Conservation (phyloP, 2,888 invertebrate species). For the Gnatocerus cornutus region DNA sequence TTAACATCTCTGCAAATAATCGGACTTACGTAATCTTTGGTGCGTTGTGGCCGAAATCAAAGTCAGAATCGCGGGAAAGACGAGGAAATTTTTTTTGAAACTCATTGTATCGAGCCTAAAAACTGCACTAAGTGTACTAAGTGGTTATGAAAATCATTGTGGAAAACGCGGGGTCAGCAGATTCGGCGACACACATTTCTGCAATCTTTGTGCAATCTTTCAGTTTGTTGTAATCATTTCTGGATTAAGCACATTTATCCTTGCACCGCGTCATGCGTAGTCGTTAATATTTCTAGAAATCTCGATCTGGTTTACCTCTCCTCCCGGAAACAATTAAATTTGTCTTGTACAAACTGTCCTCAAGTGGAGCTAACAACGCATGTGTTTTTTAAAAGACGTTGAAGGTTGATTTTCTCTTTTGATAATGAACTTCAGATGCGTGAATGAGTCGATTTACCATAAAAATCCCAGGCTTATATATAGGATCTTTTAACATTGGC, state of each 20-base stretch:
- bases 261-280: too few species aligned
- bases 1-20: neutral
- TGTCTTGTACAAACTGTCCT: too few species aligned
- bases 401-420: constrained; percentile 12
- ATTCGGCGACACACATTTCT: constrained; percentile 4
- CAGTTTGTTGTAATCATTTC: too few species aligned
- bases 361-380: too few species aligned
- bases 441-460: constrained; percentile 1
- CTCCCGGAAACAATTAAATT: too few species aligned
- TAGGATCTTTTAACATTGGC: constrained; percentile 23
- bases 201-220: too few species aligned
- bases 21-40: constrained; percentile 40
- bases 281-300: too few species aligned
- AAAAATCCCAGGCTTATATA: constrained; percentile 26
- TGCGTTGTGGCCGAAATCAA: neutral
- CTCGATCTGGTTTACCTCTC: too few species aligned
- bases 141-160: neutral
- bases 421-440: constrained; percentile 8
- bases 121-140: neutral
- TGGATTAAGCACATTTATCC: too few species aligned
- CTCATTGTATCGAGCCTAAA: neutral
- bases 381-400: neutral
- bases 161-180: constrained; percentile 1
- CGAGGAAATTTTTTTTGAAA: too few species aligned
- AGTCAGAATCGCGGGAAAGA: neutral